Base-by-base conservation (phyloP, 2,797 vertebrate species). In the Xiphophorus birchmanni region DNA sequence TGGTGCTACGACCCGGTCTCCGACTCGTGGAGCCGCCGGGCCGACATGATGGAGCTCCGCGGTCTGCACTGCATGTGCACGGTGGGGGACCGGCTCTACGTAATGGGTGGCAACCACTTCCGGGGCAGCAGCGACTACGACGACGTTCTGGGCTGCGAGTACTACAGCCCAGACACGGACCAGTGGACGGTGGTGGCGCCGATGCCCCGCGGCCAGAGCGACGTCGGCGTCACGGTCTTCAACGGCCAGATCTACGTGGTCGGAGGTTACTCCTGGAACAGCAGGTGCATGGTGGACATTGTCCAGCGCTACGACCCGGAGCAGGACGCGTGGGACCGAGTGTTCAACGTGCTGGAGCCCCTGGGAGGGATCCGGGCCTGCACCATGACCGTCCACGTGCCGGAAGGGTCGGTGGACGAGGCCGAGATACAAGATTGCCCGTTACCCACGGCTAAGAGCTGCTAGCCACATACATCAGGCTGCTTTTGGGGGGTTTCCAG, bases 21-120 rank as follows among this genome's bases (percentile, higher is more conserved):
- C 0, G 93, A 96, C 88, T 26, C 63, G 0, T 97, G 96, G 96
- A 91, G 86, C 23, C 94, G 86, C 0, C 89, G 92, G 10, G 94
- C 96, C 0, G 95, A 96, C 92, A 97, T 97, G 96, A 91, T 58
- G 52, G 96, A 96, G 63, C 94, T 96, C 3, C 95, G 96, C 0
- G 96, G 96, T 10, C 95, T 97, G 1, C 96, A 97, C 91, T 97
- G 96, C 93, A 97, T 97, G 96, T 97, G 96, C 93, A 95, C 96
- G 0, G 90, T 95, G 4, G 95, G 83, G 0, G 95, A 96, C 82
- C 90, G 84, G 47, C 96, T 97, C 85, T 97, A 95, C 35, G 96
- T 97, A 42, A 96, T 97, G 94, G 96, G 96, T 0, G 96, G 96
- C 52, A 97, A 97, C 80, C 96, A 97, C 93, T 97, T 96, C 92